Evolutionary conservation across 2,888 invertebrate genomes (phyloP), one percentile per base, ranked within the genome.

Genomic region (Antheraea yamamai): DNA sequence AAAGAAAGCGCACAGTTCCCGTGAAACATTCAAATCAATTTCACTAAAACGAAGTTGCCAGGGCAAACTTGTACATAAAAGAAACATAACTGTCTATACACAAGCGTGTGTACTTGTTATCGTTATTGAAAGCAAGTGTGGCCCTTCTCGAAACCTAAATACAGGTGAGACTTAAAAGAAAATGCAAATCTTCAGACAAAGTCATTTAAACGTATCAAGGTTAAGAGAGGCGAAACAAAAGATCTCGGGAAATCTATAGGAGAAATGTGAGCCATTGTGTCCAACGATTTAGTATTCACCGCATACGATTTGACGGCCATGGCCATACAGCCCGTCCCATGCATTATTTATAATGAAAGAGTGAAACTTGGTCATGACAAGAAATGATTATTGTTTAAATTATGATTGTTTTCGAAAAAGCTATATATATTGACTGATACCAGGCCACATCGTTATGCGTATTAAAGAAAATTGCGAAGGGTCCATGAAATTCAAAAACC

Each of bases 271-370:
- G 74, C 83, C 82, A 88, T 88, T 88, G 88, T 88, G 76, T 80
- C 74, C 80, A 73, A 77, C 26, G 73, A 80, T 83, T 92, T 88
- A 80, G 88, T 89, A 93, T 92, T 87, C 93, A 82, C 72, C 76
- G 77, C 76, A 75, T 81, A 79, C 78, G 78, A 78, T 79, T 72
- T 78, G 74, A 79, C 87, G 91, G 82, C 79, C 82, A 82, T 80
- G 82, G 82, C 79, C 82, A 78, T 55, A 83, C 79, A 83, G 78
- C 78, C 75, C 81, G 81, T 75, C 78, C 75, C 82, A 90, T 92
- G 91, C 87, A 93, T 93, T 91, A 93, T 94, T 91, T 89, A 93
- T 91, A 84, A 82, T 75, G 89, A 87, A 89, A 90, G 87, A 93
- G 93, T 93, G 93, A 93, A 93, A 94, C 89, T 87, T 88, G 81